Evolutionary conservation across 1,140 invertebrate species (phyloP).

Genomic region (Octopus bimaculoides): DNA sequence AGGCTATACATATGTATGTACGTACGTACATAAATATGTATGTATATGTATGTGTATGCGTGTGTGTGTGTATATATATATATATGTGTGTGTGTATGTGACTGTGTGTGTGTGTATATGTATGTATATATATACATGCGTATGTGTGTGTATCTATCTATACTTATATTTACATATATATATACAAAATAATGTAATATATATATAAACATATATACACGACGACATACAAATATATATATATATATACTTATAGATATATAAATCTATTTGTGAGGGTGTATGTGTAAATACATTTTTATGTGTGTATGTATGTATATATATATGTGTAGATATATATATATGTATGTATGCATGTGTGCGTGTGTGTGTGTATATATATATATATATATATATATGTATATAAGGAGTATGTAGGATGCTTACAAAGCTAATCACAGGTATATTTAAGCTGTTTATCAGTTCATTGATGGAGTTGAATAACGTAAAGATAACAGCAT

Average conservation of each 20-base stretch:
- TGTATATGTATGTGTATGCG: background rate
- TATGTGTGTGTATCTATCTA: background rate
- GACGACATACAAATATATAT: background rate
- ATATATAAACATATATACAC: background rate
- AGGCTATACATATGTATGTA: background rate
- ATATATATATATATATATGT: background rate
- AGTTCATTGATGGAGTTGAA: too few relatives aligned
- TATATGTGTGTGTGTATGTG: background rate
- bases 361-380: background rate
- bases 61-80: background rate
- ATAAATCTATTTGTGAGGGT: background rate
- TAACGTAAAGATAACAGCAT: too few relatives aligned
- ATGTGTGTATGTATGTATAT: background rate
- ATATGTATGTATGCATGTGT: background rate
- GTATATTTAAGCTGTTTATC: too few relatives aligned
- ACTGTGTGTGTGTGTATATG: too few relatives aligned
- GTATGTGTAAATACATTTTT: background rate
- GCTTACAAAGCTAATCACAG: too few relatives aligned
- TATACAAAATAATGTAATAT: background rate
- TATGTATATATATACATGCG: background rate
- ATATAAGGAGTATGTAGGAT: too few relatives aligned
- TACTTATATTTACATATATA: background rate
- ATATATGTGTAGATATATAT: background rate
- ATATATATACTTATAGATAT: background rate
- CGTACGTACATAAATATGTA: background rate